Base-by-base conservation (phyloP, 2,888 invertebrate genomes). In the Sacculina carcini region DNA sequence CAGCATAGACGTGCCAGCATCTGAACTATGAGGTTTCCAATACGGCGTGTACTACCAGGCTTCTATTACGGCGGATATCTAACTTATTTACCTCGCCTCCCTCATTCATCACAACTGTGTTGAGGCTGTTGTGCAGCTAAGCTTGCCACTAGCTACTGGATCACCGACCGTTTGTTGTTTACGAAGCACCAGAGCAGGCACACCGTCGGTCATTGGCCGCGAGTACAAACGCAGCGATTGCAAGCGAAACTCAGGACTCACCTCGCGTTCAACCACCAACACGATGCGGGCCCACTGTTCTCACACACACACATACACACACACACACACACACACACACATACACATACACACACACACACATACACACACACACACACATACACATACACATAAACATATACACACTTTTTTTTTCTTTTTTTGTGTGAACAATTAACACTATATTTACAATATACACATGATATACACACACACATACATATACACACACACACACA, bases 271-370 rank as follows among this genome's bases (percentile, higher is more conserved):
- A 23, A 96, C 86, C 34, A 96, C 92, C 56, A 96, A 69, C 32
- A 96, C 94, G 55, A 96, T 96, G 58, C 94, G 73, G 0, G 96
- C 96, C 94, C 94, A 96, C 76, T 94, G 73, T 40, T 65, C 61
- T 36, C 16, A n/a, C 19, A n/a, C 16, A n/a, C 16, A n/a, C 34
- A 34, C 34, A 34, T n/a, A 34, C 34, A 42, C 42, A 42, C 9
- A 42, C 42, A 42, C 3, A 42, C 42, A 42, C 9, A 42, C 42
- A 42, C 9, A 42, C 42, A 42, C 42, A 42, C 42, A 42, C 42
- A 42, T 7, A 42, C 42, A 42, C 9, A 42, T 24, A 42, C 9
- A 42, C 42, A 42, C 9, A 42, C 42, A 42, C 42, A 42, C 9
- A 42, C 9, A 42, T 42, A 42, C 24, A 42, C 24, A 42, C 24